Conservation (phyloP, 2,797 vertebrate genomes). For the Lepidocolaptes lacrymiger region DNA sequence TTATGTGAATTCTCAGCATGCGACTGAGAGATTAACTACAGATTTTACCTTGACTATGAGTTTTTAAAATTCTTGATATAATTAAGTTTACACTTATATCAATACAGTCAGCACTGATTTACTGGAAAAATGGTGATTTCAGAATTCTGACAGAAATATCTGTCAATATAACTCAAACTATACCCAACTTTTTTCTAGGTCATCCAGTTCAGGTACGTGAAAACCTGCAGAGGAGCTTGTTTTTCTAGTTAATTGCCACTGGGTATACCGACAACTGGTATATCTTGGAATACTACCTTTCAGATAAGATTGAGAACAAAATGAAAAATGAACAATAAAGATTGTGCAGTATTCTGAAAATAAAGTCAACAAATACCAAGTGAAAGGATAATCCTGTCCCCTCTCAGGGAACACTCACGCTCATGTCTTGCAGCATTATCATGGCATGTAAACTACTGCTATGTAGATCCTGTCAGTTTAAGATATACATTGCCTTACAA, state of each 20-base stretch:
- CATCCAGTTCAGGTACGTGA: neutral
- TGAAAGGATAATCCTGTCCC: neutral
- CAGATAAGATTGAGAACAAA: constrained; percentile 10
- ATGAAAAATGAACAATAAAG: constrained; percentile 9
- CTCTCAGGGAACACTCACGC: accelerated
- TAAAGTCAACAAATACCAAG: neutral
- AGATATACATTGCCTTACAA: neutral
- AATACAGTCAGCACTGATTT: neutral
- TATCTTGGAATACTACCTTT: constrained; percentile 2
- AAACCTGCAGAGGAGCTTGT: neutral
- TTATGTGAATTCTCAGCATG: neutral
- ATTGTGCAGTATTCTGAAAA: neutral
- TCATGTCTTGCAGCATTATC: neutral
- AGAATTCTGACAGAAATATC: neutral
- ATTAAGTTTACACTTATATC: neutral
- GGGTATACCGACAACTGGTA: neutral
- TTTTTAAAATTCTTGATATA: neutral
- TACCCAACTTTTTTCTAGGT: neutral
- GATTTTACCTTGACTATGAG: neutral
- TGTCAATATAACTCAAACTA: neutral
- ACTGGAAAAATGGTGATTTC: neutral
- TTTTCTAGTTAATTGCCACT: constrained; percentile 21
- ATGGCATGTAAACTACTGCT: neutral
- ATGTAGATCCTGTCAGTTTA: neutral
- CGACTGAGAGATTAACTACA: neutral